These are phyloP conservation scores for Panulirus ornatus DNA, from an alignment of 1,140 invertebrate species.

Conservation along the genomic window DNA sequence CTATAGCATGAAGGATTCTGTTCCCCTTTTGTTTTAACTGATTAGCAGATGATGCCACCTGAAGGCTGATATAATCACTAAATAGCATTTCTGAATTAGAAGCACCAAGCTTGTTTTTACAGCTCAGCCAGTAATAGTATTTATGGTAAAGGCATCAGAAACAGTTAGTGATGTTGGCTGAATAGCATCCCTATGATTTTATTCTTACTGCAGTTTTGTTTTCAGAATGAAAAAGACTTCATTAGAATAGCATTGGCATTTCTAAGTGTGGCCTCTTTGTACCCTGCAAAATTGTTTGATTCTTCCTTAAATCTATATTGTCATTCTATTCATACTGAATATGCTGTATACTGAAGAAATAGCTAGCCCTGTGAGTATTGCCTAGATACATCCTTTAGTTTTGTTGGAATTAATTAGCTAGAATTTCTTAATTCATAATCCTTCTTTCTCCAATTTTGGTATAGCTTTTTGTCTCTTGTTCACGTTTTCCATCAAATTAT, in stretches of 20 bases:
- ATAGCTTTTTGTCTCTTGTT: too few species aligned
- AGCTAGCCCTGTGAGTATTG: neutral
- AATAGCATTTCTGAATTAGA: constrained; percentile 6
- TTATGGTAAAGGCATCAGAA: neutral
- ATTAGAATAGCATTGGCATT: neutral
- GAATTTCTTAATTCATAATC: neutral
- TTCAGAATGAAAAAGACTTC: neutral
- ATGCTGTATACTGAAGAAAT: neutral
- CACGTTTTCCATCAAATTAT: too few species aligned
- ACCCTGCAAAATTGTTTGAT: constrained; percentile 6
- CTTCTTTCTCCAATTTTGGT: neutral
- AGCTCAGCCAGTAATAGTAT: constrained; percentile 4
- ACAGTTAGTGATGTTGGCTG: neutral
- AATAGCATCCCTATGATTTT: constrained; percentile 10
- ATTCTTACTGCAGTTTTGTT: neutral
- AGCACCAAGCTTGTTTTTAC: constrained; percentile 21
- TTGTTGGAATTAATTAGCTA: neutral
- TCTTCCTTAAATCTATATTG: neutral
- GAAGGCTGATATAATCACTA: neutral
- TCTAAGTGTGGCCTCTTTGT: constrained; percentile 3
- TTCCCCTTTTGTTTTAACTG: constrained; percentile 33
- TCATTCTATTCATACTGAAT: neutral
- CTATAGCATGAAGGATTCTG: constrained; percentile 30
- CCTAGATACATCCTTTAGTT: neutral
- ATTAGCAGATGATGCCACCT: neutral